Percentiles rank a stretch among this genome's conserved stretches.
Conservation (phyloP, 2,113 vertebrate species). For the Microcebus murinus region DNA sequence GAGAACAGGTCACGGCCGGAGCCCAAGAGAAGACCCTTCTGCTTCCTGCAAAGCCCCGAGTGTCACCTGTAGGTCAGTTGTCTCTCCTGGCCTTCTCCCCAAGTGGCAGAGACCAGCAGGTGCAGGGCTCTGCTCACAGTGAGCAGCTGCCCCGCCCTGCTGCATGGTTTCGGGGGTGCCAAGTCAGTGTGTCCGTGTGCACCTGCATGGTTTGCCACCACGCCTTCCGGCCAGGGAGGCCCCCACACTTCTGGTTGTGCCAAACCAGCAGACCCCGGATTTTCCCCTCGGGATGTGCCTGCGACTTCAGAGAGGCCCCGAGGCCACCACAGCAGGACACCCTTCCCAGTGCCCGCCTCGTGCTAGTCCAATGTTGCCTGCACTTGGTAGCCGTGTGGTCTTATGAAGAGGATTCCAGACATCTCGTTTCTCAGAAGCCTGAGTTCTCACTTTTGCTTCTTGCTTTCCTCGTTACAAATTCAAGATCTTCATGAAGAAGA, state of each 20-base stretch:
- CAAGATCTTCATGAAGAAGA: neutral
- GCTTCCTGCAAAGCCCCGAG: neutral
- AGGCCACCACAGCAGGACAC: neutral
- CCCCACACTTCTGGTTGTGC: fast-evolving
- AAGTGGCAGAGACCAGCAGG: too few species aligned
- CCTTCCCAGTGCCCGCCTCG: fast-evolving
- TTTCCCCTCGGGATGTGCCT: neutral
- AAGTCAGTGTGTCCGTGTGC: fast-evolving
- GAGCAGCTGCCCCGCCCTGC: neutral
- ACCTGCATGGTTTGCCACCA: neutral
- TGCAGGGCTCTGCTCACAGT: fast-evolving
- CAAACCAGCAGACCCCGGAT: neutral
- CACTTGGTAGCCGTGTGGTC: fast-evolving
- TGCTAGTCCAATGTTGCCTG: neutral
- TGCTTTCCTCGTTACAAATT: too few species aligned
- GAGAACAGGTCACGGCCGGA: too few species aligned
- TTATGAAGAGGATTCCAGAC: fast-evolving
- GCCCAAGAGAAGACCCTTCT: neutral
- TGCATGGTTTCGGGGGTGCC: fast-evolving
- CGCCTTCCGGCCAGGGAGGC: fast-evolving
- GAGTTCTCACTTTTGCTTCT: neutral
- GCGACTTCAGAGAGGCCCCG: neutral
- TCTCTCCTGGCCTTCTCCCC: neutral
- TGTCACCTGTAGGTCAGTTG: neutral
- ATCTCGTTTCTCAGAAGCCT: fast-evolving